A percentile compares a stretch with the other conserved stretches of the same genome.
phyloP scores from a whole-genome alignment of 1,140 invertebrate genomes.

The Ips typographus region DNA sequence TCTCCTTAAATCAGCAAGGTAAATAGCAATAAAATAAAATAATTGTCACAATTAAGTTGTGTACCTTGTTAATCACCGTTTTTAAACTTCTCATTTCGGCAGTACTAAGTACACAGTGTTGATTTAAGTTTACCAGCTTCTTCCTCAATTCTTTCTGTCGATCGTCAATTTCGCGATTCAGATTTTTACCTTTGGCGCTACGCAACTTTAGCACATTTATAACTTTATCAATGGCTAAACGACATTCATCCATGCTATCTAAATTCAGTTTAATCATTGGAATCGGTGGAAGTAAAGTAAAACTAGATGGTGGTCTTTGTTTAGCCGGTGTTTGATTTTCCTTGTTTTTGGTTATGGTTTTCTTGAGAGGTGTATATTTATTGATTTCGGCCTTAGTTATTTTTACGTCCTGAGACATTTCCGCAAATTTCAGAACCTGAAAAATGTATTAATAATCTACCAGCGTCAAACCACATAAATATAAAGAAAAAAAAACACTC shows the following conservation, averaged over 20 bases:
- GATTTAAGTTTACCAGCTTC: slow-evolving; percentile 42
- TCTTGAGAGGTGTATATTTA: slow-evolving; percentile 57
- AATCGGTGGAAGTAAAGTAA: slow-evolving; percentile 36
- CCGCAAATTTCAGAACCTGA: slow-evolving; percentile 80
- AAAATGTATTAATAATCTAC: neutral
- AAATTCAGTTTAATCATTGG: slow-evolving; percentile 38
- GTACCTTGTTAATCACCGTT: slow-evolving; percentile 40
- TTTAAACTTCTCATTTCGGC: slow-evolving; percentile 44
- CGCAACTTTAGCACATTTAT: slow-evolving; percentile 33
- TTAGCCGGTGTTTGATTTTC: slow-evolving; percentile 50
- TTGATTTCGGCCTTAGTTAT: slow-evolving; percentile 65
- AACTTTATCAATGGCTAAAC: slow-evolving; percentile 33
- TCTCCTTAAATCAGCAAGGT: slow-evolving; percentile 47
- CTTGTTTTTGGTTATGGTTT: slow-evolving; percentile 66
- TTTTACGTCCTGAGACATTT: slow-evolving; percentile 92
- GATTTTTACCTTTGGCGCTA: slow-evolving; percentile 22
- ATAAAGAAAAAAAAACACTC: neutral
- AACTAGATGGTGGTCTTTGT: slow-evolving; percentile 24
- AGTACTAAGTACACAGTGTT: slow-evolving; percentile 41
- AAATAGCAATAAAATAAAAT: neutral
- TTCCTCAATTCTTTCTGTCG: slow-evolving; percentile 44
- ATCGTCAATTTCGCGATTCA: slow-evolving; percentile 39
- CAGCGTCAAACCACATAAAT: neutral
- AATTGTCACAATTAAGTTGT: neutral
- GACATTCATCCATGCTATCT: slow-evolving; percentile 36